phyloP scores from a whole-genome alignment of 2,888 invertebrate species.

The Orgyia antiqua region DNA sequence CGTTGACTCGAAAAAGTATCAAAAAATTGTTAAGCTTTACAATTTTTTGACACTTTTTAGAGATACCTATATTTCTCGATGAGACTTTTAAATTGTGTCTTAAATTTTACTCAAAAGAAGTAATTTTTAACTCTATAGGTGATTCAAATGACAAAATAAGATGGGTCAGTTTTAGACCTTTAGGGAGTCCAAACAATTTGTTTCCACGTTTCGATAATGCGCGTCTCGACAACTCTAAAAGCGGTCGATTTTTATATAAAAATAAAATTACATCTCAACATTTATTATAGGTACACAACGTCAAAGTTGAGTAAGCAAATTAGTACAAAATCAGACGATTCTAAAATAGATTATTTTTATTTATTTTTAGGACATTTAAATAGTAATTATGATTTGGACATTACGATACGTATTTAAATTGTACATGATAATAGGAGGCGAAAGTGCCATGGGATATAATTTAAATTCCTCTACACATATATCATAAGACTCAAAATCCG shows the following conservation, averaged over 20 bases:
- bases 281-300: constrained; percentile 4
- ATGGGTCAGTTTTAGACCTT: no score
- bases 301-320: constrained; percentile 5
- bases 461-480: constrained; percentile 7
- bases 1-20: no score
- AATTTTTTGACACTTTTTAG: no score
- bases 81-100: no score
- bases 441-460: constrained; percentile 14
- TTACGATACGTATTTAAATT: constrained; percentile 20
- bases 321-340: constrained; percentile 25
- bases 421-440: constrained; percentile 15
- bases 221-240: constrained; percentile 26
- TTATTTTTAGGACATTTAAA: constrained; percentile 14
- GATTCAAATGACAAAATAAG: no score
- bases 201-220: constrained; percentile 46
- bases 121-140: no score
- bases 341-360: constrained; percentile 24
- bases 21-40: no score
- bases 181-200: no score
- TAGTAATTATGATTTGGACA: constrained; percentile 18
- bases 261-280: constrained; percentile 25
- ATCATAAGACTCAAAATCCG: constrained; percentile 4
- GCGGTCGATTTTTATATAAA: constrained; percentile 21
- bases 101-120: no score
- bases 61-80: no score